Conservation (phyloP, 2,113 vertebrate genomes). For the Gorsachius goisagi region DNA sequence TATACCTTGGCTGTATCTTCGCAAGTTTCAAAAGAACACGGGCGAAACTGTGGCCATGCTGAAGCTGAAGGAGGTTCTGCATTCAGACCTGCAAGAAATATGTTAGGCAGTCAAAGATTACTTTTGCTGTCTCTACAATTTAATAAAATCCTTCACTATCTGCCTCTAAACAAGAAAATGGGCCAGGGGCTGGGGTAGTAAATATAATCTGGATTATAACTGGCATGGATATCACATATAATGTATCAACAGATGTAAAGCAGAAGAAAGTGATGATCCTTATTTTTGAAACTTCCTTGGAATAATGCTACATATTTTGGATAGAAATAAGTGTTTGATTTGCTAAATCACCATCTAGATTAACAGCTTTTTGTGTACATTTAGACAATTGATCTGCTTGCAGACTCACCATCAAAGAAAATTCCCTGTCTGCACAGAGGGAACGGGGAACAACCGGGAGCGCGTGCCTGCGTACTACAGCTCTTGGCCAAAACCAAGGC, state of each 20-base stretch:
- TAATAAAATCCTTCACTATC: background rate
- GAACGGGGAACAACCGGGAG: background rate
- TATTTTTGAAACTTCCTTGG: background rate
- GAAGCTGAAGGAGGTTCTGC: background rate
- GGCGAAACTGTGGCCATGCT: accelerated
- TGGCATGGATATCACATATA: background rate
- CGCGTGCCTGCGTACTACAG: accelerated
- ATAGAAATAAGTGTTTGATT: background rate
- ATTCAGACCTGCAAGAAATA: background rate
- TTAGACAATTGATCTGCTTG: background rate
- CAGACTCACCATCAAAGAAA: background rate
- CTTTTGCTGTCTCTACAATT: background rate
- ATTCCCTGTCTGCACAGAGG: accelerated
- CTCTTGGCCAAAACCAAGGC: accelerated
- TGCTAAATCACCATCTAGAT: background rate
- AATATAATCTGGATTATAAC: background rate
- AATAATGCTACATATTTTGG: background rate
- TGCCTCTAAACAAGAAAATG: background rate
- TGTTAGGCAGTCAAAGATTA: background rate
- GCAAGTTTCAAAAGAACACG: background rate
- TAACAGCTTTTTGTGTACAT: background rate
- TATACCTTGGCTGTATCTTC: background rate
- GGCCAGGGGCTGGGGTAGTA: background rate
- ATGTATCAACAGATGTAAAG: background rate
- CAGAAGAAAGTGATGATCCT: background rate